Percentiles rank a stretch among this genome's conserved stretches.
phyloP scores from a whole-genome alignment of 1,140 invertebrate genomes.

The Charaxes varanes region DNA sequence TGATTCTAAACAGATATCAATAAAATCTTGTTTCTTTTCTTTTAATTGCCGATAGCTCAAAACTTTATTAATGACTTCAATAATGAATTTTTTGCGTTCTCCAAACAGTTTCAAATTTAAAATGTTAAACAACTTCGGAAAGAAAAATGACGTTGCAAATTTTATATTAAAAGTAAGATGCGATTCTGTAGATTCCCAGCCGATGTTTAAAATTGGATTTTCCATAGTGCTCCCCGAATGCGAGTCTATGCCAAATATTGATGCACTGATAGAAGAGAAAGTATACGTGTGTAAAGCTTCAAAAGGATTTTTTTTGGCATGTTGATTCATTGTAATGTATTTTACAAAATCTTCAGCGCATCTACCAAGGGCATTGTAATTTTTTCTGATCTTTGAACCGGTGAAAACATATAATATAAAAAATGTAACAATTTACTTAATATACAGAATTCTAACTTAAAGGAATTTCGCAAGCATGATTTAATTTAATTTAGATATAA shows the following conservation, averaged over 20 bases:
- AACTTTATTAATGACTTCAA: constrained; percentile 28
- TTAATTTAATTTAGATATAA: too few species aligned
- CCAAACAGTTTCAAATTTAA: constrained; percentile 28
- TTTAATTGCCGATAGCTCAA: constrained; percentile 20
- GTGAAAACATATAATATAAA: too few species aligned
- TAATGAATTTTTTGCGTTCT: constrained; percentile 33
- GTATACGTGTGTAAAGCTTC: constrained; percentile 27
- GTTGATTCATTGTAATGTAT: constrained; percentile 22
- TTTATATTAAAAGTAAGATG: constrained; percentile 17
- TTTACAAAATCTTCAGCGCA: constrained; percentile 32
- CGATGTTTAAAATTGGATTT: constrained; percentile 32
- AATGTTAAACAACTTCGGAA: constrained; percentile 17
- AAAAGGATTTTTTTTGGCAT: constrained; percentile 18
- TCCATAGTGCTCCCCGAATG: constrained; percentile 30
- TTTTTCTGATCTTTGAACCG: constrained; percentile 59
- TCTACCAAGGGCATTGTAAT: constrained; percentile 52
- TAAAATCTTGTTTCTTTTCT: constrained; percentile 32
- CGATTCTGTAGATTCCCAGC: constrained; percentile 16
- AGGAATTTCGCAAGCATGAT: too few species aligned
- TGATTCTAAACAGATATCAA: constrained; percentile 30
- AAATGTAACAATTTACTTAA: too few species aligned
- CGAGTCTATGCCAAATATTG: constrained; percentile 33
- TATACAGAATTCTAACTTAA: too few species aligned
- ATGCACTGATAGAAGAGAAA: constrained; percentile 26
- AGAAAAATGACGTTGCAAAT: constrained; percentile 19